Evolutionary conservation across 2,888 invertebrate genomes (phyloP), one percentile per base, ranked within the genome.

Genomic region (Petrophora chlorosata): DNA sequence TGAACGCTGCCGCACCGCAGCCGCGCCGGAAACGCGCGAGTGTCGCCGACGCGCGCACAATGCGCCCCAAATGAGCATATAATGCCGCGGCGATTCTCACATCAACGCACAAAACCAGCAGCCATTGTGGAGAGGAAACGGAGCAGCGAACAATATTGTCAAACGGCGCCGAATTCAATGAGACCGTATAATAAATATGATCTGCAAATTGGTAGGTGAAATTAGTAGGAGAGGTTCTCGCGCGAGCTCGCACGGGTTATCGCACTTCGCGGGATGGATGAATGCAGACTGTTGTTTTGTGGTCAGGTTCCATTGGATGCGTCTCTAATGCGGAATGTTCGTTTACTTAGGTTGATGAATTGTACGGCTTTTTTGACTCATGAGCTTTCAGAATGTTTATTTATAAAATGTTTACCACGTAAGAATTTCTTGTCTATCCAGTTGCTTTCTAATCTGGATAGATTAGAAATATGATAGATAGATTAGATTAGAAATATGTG

Each of bases 181-280:
- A 56, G 39, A 34, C 10, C 14, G 16, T 61, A 61, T 46, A 48
- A 35, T 44, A 36, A 33, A 39, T 53, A 55, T 65, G 78, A 76
- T 75, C 79, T 65, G 83, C 82, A 77, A 82, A 79, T 82, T 76
- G 76, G 75, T 69, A 80, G 79, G 78, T 76, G 79, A 83, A 84
- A 82, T 83, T 80, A 78, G 79, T 79, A 76, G 76, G 74, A 73
- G 76, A 74, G 71, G 69, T 73, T 75, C 70, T 67, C 63, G 65
- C 63, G 56, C 58, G 53, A 56, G 61, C 50, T 61, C 67, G 53
- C 65, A 56, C 25, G 25, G 63, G 77, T 76, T 76, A 70, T 79
- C 80, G 73, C 73, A 63, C 76, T 75, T 75, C 76, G 66, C 59
- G 41, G 48, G 43, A 29, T 32, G 13, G 25, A 29, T 34, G 48